These are phyloP conservation scores for Lanius collurio DNA, from an alignment of 2,113 vertebrate genomes.

Conservation along the genomic window DNA sequence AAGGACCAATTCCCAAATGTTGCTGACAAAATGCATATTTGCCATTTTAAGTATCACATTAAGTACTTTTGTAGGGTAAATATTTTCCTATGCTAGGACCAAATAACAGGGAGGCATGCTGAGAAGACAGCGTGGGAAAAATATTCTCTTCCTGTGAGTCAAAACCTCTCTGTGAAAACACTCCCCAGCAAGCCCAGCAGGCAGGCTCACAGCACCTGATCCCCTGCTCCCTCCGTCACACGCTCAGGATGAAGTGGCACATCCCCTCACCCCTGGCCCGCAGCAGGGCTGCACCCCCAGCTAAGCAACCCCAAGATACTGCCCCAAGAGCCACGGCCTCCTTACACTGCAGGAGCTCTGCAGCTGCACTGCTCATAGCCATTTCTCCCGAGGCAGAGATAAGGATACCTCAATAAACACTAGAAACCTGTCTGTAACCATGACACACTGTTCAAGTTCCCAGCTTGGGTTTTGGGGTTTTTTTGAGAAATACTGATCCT, in stretches of 20 bases:
- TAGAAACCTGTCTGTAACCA: not conserved
- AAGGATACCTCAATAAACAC: not conserved
- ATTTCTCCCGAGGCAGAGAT: not conserved
- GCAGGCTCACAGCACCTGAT: not conserved
- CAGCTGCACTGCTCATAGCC: not conserved
- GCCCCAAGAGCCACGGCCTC: not conserved
- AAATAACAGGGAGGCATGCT: slow-evolving; percentile 25
- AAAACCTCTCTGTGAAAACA: slow-evolving; percentile 1
- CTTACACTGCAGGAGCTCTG: not conserved
- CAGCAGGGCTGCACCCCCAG: not conserved
- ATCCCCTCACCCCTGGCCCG: not conserved
- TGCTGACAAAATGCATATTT: slow-evolving; percentile 17
- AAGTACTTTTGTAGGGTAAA: slow-evolving; percentile 33
- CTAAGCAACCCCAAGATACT: fast-evolving
- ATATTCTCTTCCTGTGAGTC: slow-evolving; percentile 43
- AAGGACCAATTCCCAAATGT: not conserved
- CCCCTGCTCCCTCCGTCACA: not conserved
- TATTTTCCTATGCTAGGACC: slow-evolving; percentile 29
- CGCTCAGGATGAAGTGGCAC: not conserved
- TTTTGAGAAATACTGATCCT: not conserved
- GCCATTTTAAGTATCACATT: slow-evolving; percentile 18
- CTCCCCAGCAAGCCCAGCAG: not conserved
- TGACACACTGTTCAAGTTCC: not conserved
- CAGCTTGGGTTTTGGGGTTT: not conserved
- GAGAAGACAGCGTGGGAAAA: slow-evolving; percentile 59